These are phyloP conservation scores for Sorex maritimensis DNA, from an alignment of 2,797 vertebrate genomes.

Conservation along the genomic window DNA sequence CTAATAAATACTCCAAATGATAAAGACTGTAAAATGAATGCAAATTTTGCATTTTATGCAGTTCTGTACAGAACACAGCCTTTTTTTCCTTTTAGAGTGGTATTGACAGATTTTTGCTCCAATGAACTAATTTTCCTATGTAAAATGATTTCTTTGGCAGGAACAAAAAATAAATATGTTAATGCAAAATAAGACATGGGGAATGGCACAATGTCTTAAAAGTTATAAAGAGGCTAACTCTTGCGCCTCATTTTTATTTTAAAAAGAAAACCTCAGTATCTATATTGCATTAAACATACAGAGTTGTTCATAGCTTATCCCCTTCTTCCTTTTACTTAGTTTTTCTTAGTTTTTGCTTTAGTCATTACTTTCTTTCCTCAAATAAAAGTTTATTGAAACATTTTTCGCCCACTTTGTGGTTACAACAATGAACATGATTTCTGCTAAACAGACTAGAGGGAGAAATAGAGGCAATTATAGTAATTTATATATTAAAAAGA, in stretches of 20 bases:
- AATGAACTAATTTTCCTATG: constrained; percentile 41
- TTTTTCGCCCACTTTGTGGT: neutral
- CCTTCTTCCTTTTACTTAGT: constrained; percentile 8
- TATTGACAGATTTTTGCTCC: constrained; percentile 58
- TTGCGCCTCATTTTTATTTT: constrained; percentile 25
- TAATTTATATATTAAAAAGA: neutral
- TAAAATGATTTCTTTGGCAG: constrained; percentile 65
- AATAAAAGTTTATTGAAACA: constrained; percentile 20
- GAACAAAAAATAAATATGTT: constrained; percentile 71
- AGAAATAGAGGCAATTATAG: constrained; percentile 1
- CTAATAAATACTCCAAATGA: constrained; percentile 54
- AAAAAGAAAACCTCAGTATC: neutral
- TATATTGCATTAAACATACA: no score
- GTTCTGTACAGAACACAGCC: neutral
- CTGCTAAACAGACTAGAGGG: neutral
- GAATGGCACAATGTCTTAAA: constrained; percentile 27
- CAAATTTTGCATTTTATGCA: constrained; percentile 33
- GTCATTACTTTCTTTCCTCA: neutral
- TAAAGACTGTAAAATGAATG: constrained; percentile 17
- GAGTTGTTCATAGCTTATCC: neutral
- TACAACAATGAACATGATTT: neutral
- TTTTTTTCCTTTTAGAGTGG: constrained; percentile 27
- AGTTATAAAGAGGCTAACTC: neutral
- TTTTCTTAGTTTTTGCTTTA: constrained; percentile 7
- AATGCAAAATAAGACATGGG: neutral